Conservation (phyloP, 1,140 invertebrate genomes). For the Cylas formicarius region DNA sequence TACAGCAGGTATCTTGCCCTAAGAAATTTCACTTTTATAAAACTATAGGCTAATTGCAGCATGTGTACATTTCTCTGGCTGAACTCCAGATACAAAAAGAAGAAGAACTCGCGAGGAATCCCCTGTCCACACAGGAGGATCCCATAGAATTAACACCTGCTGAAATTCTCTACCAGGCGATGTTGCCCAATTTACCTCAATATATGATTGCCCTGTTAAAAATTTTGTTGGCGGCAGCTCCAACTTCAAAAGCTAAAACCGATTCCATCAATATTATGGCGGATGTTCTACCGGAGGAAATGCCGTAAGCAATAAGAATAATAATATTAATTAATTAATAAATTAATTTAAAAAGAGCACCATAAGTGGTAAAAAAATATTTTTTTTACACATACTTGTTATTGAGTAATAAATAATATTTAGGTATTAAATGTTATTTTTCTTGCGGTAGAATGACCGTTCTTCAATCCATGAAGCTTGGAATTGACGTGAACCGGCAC, state of each 20-base stretch:
- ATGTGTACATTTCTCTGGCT: constrained; percentile 76
- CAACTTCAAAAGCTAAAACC: constrained; percentile 95
- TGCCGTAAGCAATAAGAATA: constrained; percentile 65
- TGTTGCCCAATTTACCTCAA: constrained; percentile 88
- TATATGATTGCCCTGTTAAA: constrained; percentile 97
- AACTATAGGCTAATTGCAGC: constrained; percentile 32
- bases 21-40: constrained; percentile 1
- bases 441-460: constrained; percentile 71
- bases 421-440: constrained; percentile 18
- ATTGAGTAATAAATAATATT: not conserved
- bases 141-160: constrained; percentile 69
- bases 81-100: constrained; percentile 80
- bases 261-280: constrained; percentile 98
- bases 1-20: constrained; percentile 56
- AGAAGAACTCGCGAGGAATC: constrained; percentile 66
- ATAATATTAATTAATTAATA: no score
- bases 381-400: no score
- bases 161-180: constrained; percentile 85
- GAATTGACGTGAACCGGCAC: constrained; percentile 95
- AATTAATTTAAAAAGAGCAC: no score
- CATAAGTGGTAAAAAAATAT: no score
- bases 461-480: constrained; percentile 93
- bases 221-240: constrained; percentile 92
- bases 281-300: constrained; percentile 93
- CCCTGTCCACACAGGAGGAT: constrained; percentile 57